These are phyloP conservation scores for Setipinna tenuifilis DNA, from an alignment of 2,797 vertebrate species.

Conservation along the genomic window DNA sequence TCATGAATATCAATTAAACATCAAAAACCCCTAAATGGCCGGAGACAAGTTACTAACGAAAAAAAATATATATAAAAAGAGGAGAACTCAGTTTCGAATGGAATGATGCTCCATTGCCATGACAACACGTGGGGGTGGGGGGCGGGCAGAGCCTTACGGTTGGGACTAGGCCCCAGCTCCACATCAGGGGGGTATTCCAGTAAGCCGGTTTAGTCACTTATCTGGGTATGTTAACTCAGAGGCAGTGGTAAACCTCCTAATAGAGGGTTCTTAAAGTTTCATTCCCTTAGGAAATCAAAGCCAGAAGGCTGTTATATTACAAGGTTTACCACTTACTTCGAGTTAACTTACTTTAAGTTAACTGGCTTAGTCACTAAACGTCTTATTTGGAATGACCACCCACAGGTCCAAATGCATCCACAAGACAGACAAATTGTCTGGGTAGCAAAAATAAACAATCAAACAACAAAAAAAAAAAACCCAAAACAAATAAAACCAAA, in stretches of 20 bases:
- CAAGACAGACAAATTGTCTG: constrained; percentile 29
- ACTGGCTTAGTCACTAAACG: too few relatives aligned
- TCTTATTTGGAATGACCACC: too few relatives aligned
- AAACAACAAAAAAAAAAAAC: neutral
- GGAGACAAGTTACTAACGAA: neutral
- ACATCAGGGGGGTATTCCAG: neutral
- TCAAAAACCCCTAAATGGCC: constrained; percentile 54
- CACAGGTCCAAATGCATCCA: constrained; percentile 41
- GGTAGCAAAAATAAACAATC: neutral
- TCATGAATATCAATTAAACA: constrained; percentile 53
- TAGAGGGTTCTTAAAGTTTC: too few relatives aligned
- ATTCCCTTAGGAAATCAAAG: too few relatives aligned
- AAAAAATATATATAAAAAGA: constrained; percentile 58
- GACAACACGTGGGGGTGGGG: neutral
- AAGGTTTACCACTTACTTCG: too few relatives aligned
- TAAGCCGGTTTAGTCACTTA: too few relatives aligned
- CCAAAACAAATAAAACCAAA: neutral
- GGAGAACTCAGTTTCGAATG: constrained; percentile 45
- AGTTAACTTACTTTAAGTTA: too few relatives aligned
- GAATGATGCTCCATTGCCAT: constrained; percentile 23
- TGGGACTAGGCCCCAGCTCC: neutral
- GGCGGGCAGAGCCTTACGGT: neutral
- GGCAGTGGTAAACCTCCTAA: too few relatives aligned
- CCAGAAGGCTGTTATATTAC: too few relatives aligned
- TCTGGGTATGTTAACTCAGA: too few relatives aligned